Evolutionary conservation across 2,797 vertebrate genomes (phyloP).

Genomic region (Sebastes nivosus): DNA sequence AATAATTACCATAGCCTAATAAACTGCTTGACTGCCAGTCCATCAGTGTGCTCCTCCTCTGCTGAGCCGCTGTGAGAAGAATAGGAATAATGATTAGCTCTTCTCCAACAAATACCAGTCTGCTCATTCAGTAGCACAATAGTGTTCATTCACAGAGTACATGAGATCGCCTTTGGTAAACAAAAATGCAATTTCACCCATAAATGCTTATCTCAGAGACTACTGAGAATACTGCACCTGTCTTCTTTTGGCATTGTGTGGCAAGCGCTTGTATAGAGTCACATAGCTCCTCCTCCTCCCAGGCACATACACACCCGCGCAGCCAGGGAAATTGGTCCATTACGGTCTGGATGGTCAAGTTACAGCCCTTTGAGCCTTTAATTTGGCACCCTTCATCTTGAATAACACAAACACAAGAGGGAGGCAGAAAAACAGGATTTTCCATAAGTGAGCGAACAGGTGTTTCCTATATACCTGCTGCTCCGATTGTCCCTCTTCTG

Average conservation of each 20-base stretch:
- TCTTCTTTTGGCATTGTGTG: conserved; percentile 73
- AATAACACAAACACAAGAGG: conserved; percentile 52
- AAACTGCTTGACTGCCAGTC: conserved; percentile 65
- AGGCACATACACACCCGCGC: conserved; percentile 82
- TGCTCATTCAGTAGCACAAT: conserved; percentile 3
- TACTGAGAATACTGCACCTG: conserved; percentile 59
- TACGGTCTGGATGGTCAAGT: conserved; percentile 81
- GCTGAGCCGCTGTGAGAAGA: conserved; percentile 46
- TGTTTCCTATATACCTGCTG: conserved; percentile 30
- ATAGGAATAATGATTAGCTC: conserved; percentile 24
- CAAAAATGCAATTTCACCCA: conserved; percentile 42
- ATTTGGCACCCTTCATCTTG: conserved; percentile 84
- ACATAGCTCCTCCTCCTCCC: conserved; percentile 76
- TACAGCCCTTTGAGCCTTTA: conserved; percentile 81
- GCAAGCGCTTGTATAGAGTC: conserved; percentile 74
- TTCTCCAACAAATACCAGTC: conserved; percentile 4
- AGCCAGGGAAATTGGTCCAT: conserved; percentile 78
- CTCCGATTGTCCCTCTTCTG: not conserved
- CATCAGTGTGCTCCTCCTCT: conserved; percentile 32
- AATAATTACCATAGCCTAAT: conserved; percentile 48
- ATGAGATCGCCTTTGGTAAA: conserved; percentile 42
- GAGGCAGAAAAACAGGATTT: conserved; percentile 68
- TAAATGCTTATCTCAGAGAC: conserved; percentile 30
- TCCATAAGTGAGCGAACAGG: conserved; percentile 35
- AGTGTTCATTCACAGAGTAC: not conserved